A percentile compares a stretch with the other conserved stretches of the same genome.
Evolutionary conservation across 2,888 invertebrate species (phyloP).

Genomic region (Agriopis leucophaearia): DNA sequence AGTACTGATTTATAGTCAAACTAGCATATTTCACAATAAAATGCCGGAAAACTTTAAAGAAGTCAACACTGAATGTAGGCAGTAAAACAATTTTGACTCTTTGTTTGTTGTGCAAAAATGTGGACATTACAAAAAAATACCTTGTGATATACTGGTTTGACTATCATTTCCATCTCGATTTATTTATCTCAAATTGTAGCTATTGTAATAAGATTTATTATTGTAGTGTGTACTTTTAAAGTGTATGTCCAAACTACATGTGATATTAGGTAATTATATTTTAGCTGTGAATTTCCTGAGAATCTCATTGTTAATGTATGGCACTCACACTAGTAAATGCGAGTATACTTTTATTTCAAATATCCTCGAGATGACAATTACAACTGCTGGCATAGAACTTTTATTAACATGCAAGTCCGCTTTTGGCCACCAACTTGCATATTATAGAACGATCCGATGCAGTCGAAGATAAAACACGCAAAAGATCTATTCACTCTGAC

Average conservation of each 20-base stretch:
- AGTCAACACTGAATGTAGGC: neutral
- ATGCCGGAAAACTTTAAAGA: too few species aligned
- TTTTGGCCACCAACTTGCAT: too few species aligned
- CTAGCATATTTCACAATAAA: too few species aligned
- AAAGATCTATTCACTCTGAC: too few species aligned
- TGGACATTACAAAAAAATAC: too few species aligned
- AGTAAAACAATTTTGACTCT: too few species aligned
- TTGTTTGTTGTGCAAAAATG: too few species aligned
- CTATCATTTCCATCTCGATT: neutral
- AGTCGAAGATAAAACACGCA: too few species aligned
- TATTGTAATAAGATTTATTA: neutral
- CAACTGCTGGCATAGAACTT: too few species aligned
- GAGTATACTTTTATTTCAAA: neutral
- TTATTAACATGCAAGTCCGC: too few species aligned
- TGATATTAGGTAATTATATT: slow-evolving; percentile 59
- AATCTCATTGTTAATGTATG: slow-evolving; percentile 37
- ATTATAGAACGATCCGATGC: too few species aligned
- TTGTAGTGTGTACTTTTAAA: slow-evolving; percentile 20
- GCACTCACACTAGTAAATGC: neutral
- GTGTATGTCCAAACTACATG: slow-evolving; percentile 59
- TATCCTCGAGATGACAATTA: neutral
- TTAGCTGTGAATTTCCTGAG: slow-evolving; percentile 29
- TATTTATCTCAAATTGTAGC: neutral
- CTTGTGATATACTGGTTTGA: neutral
- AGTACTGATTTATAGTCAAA: too few species aligned